Evolutionary conservation across 2,113 vertebrate genomes (phyloP), one percentile per base, ranked within the genome.

Genomic region (Stercorarius parasiticus): DNA sequence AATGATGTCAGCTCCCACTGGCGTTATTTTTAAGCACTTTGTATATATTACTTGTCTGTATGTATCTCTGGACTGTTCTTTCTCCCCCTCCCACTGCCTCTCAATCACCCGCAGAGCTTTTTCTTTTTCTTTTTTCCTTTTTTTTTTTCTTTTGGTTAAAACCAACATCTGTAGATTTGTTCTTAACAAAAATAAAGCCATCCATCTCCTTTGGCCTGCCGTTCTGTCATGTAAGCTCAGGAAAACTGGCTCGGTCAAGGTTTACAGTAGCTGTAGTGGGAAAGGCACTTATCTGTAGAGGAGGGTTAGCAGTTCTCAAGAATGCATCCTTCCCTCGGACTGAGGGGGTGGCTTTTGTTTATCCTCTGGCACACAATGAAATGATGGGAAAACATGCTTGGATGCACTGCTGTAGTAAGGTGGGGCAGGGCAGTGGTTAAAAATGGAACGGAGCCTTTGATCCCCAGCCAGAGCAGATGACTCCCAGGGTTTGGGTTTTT

Each of bases 321-420:
- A 98, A 98, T 93, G 97, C 98, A 95, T 98, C 98, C 98, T 97
- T 97, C 96, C 95, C 98, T 91, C 30, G 8, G 94, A 95, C 95
- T 36, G 79, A 89, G 97, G 97, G 97, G 96, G 96, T 97, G 97
- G 97, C 95, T 96, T 97, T 98, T 98, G 98, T 98, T 98, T 98
- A 98, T 98, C 87, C 97, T 97, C 97, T 98, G 98, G 98, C 98
- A 98, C 97, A 98, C 98, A 98, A 98, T 98, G 98, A 98, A 97
- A 97, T 98, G 97, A 96, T 97, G 97, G 97, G 98, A 98, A 98
- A 98, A 97, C 97, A 95, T 83, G 98, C 97, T 98, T 90, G 96
- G 97, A 97, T 97, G 91, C 96, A 89, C 95, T 88, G 94, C 83
- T 59, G 82, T 78, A 92, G 88, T 93, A 98, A 98, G 98, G 98